Base-by-base conservation (phyloP, 1,140 invertebrate species). In the Dendroctonus valens region DNA sequence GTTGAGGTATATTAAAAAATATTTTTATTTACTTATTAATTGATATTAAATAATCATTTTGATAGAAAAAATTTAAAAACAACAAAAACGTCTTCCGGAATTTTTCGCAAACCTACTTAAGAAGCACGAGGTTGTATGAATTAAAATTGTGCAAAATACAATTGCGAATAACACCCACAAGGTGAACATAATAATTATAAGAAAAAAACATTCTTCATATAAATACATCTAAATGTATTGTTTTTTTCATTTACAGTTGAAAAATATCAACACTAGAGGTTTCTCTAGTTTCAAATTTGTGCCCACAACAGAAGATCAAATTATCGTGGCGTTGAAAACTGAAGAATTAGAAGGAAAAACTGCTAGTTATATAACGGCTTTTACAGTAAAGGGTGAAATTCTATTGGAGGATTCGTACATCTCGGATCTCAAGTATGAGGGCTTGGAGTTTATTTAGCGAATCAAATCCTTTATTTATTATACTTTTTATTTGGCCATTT, bases 201-300 rank as follows among this genome's bases (percentile, higher is more conserved):
- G n/a, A n/a, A n/a, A 12, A 46, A 55, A 11, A 40, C 7, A 55
- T 38, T 55, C 11, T 40, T 7, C 26, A 7, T 41, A 41, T n/a
- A 15, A 38, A 51, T 49, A n/a, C n/a, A n/a, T n/a, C n/a, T n/a
- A n/a, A n/a, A n/a, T 44, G 59, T 5, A 11, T n/a, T 52, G 53
- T 48, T 51, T 68, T 66, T 37, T 46, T 39, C 6, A 15, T 83
- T n/a, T 91, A 85, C 82, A 91, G 48, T 91, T 91, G 52, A 86
- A 87, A 66, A 80, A 86, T 11, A 78, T 85, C 64, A 89, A 89
- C 12, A 90, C 92, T 0, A 89, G 92, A 79, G 97, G 97, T 5
- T 99, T 95, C 81, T 98, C 96, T 5, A 96, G 93, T 72, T 99
- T 99, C 79, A 99, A 99, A 81, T 99, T 99, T 78, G 84, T 99